Evolutionary conservation across 2,888 invertebrate genomes (phyloP).

Genomic region (Caenorhabditis drosophilae): DNA sequence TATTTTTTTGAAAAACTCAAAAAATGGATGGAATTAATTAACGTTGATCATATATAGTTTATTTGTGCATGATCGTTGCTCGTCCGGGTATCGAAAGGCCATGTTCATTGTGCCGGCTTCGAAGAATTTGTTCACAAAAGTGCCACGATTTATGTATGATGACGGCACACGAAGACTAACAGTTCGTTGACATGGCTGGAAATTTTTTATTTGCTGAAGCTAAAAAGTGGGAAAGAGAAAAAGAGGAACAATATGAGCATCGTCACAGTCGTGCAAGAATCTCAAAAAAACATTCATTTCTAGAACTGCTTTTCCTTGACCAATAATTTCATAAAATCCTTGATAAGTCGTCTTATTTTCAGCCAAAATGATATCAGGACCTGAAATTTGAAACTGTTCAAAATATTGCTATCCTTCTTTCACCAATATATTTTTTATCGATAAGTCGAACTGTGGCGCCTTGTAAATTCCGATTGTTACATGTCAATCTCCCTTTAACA

Average conservation of each 20-base stretch:
- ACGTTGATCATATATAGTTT: slow-evolving; percentile 33
- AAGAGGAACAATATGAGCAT: slow-evolving; percentile 34
- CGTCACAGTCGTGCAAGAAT: slow-evolving; percentile 53
- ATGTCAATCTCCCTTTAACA: slow-evolving; percentile 48
- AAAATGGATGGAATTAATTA: no score
- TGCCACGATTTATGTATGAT: slow-evolving; percentile 48
- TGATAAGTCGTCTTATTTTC: slow-evolving; percentile 48
- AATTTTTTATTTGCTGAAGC: not conserved
- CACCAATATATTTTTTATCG: slow-evolving; percentile 55
- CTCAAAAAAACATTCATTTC: slow-evolving; percentile 49
- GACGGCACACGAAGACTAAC: slow-evolving; percentile 51
- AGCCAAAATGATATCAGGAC: slow-evolving; percentile 53
- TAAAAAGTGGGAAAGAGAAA: slow-evolving; percentile 1
- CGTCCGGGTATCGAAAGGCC: slow-evolving; percentile 57
- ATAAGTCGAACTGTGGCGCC: slow-evolving; percentile 49
- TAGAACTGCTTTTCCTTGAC: slow-evolving; percentile 45
- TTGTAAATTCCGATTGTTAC: slow-evolving; percentile 46
- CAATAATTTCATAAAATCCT: slow-evolving; percentile 52
- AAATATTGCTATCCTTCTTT: slow-evolving; percentile 7
- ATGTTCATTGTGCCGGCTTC: slow-evolving; percentile 61
- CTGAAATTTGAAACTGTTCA: slow-evolving; percentile 23
- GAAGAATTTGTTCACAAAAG: slow-evolving; percentile 53
- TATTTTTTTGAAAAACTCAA: no score
- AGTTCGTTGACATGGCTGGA: slow-evolving; percentile 58
- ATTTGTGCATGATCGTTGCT: slow-evolving; percentile 53